Evolutionary conservation across 2,797 vertebrate species (phyloP).

Genomic region (Rhinichthys osculus): DNA sequence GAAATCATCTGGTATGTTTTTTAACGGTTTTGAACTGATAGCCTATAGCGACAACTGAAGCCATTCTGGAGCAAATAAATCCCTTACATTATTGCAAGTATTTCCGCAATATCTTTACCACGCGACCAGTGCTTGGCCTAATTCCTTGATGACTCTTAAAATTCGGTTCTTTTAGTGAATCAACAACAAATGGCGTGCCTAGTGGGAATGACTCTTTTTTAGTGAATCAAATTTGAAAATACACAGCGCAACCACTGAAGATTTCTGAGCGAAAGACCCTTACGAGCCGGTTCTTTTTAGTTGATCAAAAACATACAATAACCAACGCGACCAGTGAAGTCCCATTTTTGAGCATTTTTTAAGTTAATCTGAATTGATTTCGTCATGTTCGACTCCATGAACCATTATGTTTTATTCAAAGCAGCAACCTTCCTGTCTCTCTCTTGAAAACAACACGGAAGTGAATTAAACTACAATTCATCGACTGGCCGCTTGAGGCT

Average conservation of each 20-base stretch:
- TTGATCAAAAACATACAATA: not conserved
- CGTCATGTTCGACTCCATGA: not conserved
- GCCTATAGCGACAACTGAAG: not conserved
- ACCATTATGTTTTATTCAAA: not conserved
- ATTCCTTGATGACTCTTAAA: no score
- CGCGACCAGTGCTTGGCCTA: no score
- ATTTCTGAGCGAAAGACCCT: not conserved
- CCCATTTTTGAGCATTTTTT: not conserved
- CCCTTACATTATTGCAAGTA: no score
- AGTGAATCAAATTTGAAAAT: not conserved
- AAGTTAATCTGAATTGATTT: not conserved
- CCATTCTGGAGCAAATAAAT: not conserved
- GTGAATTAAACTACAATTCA: no score
- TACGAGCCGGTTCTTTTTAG: not conserved
- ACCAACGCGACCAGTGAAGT: not conserved
- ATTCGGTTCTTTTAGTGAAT: not conserved
- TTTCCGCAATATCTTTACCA: not conserved
- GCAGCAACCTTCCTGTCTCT: no score
- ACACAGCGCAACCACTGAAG: not conserved
- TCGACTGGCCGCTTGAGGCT: no score
- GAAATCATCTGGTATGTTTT: not conserved
- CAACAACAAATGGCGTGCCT: not conserved
- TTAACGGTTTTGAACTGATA: not conserved
- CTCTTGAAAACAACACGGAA: no score
- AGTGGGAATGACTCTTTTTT: not conserved